These are phyloP conservation scores for Halichoerus grypus DNA, from an alignment of 2,113 vertebrate genomes.

Conservation along the genomic window DNA sequence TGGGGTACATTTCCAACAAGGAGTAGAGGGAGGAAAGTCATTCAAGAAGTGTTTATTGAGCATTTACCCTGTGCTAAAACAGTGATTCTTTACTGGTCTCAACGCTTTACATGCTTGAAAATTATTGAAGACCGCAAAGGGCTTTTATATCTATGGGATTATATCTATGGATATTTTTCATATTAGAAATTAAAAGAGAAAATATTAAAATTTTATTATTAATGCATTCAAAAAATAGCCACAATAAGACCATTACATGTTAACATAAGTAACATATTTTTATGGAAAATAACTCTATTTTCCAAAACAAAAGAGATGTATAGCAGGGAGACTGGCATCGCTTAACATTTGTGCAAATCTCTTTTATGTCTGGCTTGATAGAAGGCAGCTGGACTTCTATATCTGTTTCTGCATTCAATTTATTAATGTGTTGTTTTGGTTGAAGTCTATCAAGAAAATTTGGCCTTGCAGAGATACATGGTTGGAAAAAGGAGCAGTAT, in stretches of 20 bases:
- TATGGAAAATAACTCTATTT: background rate
- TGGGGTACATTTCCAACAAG: fast-evolving
- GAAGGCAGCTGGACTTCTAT: background rate
- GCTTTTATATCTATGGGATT: background rate
- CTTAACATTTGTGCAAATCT: background rate
- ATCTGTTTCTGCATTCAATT: background rate
- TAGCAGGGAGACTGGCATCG: background rate
- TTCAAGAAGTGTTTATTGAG: background rate
- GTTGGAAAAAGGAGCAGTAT: background rate
- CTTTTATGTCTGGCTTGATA: background rate
- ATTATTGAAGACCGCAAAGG: background rate
- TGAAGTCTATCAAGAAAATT: background rate
- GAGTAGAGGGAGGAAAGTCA: background rate
- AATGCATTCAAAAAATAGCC: background rate
- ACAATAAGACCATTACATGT: background rate
- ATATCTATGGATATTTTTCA: background rate
- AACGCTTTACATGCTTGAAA: background rate
- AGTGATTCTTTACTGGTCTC: background rate
- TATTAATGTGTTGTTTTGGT: background rate
- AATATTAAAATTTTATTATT: background rate
- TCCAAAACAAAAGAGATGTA: background rate
- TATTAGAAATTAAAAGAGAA: background rate
- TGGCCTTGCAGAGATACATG: background rate
- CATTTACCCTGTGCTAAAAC: background rate
- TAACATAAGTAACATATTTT: background rate